phyloP scores from a whole-genome alignment of 2,797 vertebrate genomes.

The Clarias pachynema region DNA sequence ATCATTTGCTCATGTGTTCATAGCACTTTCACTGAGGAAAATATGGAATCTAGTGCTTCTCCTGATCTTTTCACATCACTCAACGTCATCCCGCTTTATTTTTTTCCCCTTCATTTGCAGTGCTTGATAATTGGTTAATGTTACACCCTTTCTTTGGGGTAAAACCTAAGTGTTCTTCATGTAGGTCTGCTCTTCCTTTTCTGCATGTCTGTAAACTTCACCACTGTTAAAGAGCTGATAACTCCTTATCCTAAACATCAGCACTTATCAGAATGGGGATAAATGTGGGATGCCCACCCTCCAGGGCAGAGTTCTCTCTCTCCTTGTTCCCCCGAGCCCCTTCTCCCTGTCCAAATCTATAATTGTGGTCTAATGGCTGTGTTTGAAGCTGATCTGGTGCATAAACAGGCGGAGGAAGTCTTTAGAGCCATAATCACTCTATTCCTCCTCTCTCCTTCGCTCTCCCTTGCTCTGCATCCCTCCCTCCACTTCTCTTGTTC shows the following conservation, averaged over 20 bases:
- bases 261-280: constrained; percentile 49
- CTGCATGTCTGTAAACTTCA: neutral
- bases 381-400: constrained; percentile 94
- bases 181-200: neutral
- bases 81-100: constrained; percentile 18
- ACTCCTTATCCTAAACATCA: constrained; percentile 50
- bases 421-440: constrained; percentile 92
- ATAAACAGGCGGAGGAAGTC: constrained; percentile 93
- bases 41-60: constrained; percentile 21
- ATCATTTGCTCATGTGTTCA: constrained; percentile 53
- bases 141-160: neutral
- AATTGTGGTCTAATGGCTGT: constrained; percentile 92
- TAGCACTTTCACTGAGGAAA: constrained; percentile 40
- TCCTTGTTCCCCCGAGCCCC: constrained; percentile 57
- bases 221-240: constrained; percentile 44
- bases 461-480: constrained; percentile 36
- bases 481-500: constrained; percentile 55
- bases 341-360: constrained; percentile 83
- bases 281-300: constrained; percentile 79
- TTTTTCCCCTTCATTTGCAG: constrained; percentile 14
- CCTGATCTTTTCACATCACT: neutral
- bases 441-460: constrained; percentile 68
- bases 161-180: neutral
- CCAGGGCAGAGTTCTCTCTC: constrained; percentile 81
- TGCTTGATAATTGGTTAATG: neutral